phyloP scores from a whole-genome alignment of 2,113 vertebrate species.

The Coreoperca whiteheadi region DNA sequence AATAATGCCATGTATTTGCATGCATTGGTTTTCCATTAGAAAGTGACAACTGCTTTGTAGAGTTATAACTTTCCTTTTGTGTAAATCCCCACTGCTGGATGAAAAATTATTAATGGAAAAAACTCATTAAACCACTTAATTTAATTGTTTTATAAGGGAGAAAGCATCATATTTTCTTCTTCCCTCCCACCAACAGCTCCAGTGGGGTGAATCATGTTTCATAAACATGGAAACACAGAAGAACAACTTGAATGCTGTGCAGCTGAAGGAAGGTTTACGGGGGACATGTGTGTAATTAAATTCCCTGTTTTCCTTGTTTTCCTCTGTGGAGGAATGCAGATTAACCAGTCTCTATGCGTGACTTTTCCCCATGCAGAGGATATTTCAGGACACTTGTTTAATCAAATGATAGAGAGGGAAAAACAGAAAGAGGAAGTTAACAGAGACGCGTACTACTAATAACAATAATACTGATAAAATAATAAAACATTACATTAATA shows the following conservation, averaged over 20 bases:
- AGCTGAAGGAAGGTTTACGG: slow-evolving; percentile 23
- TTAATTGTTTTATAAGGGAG: slow-evolving; percentile 5
- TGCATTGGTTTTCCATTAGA: background rate
- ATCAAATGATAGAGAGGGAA: background rate
- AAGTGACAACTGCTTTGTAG: background rate
- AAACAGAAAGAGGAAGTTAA: background rate
- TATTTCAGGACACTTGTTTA: slow-evolving; percentile 37
- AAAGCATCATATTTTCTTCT: slow-evolving; percentile 2
- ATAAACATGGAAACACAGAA: background rate
- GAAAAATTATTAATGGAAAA: background rate
- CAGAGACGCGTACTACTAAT: background rate
- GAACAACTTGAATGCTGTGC: background rate
- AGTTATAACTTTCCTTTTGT: background rate
- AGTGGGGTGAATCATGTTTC: background rate
- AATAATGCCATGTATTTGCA: background rate
- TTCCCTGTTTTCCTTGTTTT: slow-evolving; percentile 36
- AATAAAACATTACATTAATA: background rate
- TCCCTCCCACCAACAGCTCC: background rate
- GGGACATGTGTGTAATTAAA: slow-evolving; percentile 42
- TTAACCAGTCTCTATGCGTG: background rate
- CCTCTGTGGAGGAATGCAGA: slow-evolving; percentile 2
- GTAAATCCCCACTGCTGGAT: background rate
- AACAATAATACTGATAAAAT: background rate
- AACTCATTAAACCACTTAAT: slow-evolving; percentile 10
- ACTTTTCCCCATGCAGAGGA: background rate